Evolutionary conservation across 1,140 invertebrate species (phyloP), one percentile per base, ranked within the genome.

Genomic region (Drosophila littoralis): DNA sequence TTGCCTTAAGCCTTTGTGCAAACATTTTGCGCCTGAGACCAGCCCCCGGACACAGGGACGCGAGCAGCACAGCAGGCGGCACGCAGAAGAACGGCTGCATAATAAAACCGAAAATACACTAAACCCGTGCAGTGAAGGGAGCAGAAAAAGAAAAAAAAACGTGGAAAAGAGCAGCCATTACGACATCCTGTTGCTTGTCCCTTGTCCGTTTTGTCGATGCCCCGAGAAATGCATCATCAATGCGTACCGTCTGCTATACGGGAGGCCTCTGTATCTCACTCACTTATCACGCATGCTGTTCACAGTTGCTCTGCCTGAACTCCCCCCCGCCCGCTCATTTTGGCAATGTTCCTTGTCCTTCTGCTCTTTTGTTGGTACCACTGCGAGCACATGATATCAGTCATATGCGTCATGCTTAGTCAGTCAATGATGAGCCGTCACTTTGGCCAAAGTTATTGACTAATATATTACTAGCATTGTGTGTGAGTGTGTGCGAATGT

Each of bases 1-100:
- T 90, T 90, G 86, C 82, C 82, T 81, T 90, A 90, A 90, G 86
- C 86, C 86, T 86, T 90, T 90, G 86, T 88, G 88, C 86, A 90
- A 85, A 90, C 82, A 90, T 90, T 90, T 90, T 85, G 79, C 77
- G 71, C 84, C 80, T 88, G 67, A 63, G 83, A 66, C 57, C 73
- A 68, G 57, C 60, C 76, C 38, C 43, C 61, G 75, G 68, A 72
- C 54, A 46, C 57, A 40, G 17, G 38, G 42, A 51, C 55, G 64
- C 48, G 33, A 46, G 22, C 22, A 28, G 22, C 22, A 35, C 35
- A 51, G 43, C 48, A 51, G 38, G 45, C 51, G 45, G 52, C 48
- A 57, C 48, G 57, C 71, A 79, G 45, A 46, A 50, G 60, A 58
- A 32, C 72, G 70, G 65, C 84, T 88, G 84, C 80, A 84, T 72